Evolutionary conservation across 2,888 invertebrate species (phyloP).

Genomic region (Lycaena phlaeas): DNA sequence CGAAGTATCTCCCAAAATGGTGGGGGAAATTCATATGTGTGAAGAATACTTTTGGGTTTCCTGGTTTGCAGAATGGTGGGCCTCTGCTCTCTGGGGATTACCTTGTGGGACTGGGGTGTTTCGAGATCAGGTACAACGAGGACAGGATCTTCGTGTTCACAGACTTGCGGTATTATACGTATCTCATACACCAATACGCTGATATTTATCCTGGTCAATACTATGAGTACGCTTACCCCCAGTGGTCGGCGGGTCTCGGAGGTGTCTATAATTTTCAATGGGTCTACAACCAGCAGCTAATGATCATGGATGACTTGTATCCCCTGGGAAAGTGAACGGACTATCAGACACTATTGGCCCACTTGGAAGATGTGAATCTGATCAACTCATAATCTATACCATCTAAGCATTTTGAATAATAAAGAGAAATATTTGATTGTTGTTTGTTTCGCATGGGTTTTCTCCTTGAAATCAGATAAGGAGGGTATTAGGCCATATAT

Average conservation of each 20-base stretch:
- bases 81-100: conserved; percentile 19
- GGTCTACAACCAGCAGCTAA: too few species aligned
- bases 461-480: too few species aligned
- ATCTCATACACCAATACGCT: conserved; percentile 22
- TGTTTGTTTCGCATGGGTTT: too few species aligned
- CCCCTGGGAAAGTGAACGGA: conserved; percentile 15
- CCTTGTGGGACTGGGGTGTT: conserved; percentile 34
- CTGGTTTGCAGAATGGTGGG: conserved; percentile 39
- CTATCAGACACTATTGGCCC: not conserved
- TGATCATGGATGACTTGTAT: conserved; percentile 15
- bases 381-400: too few species aligned
- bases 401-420: too few species aligned
- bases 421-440: too few species aligned
- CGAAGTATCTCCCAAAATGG: conserved; percentile 36
- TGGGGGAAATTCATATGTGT: conserved; percentile 50
- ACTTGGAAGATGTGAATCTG: too few species aligned
- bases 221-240: conserved; percentile 46
- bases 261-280: too few species aligned
- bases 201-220: conserved; percentile 28
- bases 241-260: conserved; percentile 26
- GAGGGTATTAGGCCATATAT: too few species aligned
- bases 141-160: conserved; percentile 40
- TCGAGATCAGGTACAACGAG: conserved; percentile 45
- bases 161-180: conserved; percentile 37
- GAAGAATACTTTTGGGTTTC: conserved; percentile 20